A percentile compares a stretch with the other conserved stretches of the same genome.
phyloP scores from a whole-genome alignment of 1,140 invertebrate species.

The Bombus confusus region DNA sequence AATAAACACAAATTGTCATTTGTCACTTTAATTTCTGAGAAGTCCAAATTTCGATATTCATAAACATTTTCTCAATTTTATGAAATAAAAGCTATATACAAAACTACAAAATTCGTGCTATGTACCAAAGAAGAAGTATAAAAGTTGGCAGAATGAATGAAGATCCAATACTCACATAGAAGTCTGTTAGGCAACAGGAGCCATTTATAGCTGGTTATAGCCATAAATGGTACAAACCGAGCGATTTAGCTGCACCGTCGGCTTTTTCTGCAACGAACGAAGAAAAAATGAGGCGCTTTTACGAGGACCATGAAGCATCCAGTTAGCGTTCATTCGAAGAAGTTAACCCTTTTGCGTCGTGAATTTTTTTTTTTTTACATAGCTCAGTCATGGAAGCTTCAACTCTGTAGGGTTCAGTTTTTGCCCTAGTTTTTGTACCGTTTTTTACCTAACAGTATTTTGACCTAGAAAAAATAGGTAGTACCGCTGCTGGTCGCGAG shows the following conservation, averaged over 20 bases:
- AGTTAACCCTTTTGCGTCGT: conserved; percentile 64
- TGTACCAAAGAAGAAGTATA: background rate
- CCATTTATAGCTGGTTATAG: conserved; percentile 7
- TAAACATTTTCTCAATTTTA: background rate
- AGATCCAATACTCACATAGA: background rate
- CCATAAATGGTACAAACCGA: conserved; percentile 39
- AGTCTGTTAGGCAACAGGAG: conserved; percentile 39
- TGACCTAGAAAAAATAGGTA: conserved; percentile 63
- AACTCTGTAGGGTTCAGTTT: conserved; percentile 10
- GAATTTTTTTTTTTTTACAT: conserved; percentile 31
- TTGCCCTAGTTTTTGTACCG: conserved; percentile 46
- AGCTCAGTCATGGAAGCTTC: background rate
- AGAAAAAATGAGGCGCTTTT: conserved; percentile 27
- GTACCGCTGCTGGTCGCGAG: conserved; percentile 52
- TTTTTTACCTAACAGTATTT: conserved; percentile 37
- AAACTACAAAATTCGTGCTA: background rate
- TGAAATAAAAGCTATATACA: too few relatives aligned
- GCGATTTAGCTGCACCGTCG: conserved; percentile 4
- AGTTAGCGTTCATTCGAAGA: conserved; percentile 54
- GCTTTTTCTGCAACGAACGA: background rate
- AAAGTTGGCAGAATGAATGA: background rate
- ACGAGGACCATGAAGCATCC: conserved; percentile 39
- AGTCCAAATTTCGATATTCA: background rate
- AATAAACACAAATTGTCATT: background rate
- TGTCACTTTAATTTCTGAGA: background rate